Evolutionary conservation across 2,797 vertebrate species (phyloP).

Genomic region (Macrochelys suwanniensis): DNA sequence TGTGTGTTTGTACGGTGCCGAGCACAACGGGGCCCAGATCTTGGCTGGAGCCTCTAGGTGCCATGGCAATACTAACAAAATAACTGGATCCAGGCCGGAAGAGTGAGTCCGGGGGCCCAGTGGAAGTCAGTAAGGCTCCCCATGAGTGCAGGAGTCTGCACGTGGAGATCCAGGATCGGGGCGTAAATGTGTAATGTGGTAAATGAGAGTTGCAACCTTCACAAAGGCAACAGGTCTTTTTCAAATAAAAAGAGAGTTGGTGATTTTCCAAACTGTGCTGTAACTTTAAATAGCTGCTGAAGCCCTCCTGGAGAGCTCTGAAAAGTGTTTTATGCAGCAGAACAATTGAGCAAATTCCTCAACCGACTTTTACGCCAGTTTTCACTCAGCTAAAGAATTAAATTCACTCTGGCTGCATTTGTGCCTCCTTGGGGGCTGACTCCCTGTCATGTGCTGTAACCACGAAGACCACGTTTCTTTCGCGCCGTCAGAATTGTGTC

Average conservation of each 20-base stretch:
- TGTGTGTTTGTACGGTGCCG: too few relatives aligned
- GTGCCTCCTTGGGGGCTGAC: background rate
- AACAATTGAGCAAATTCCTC: background rate
- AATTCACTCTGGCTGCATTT: background rate
- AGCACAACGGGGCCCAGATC: background rate
- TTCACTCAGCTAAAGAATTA: background rate
- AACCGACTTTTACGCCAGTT: background rate
- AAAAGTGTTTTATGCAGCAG: background rate
- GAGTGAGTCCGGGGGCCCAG: background rate
- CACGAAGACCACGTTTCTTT: background rate
- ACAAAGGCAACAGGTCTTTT: background rate
- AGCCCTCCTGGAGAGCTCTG: background rate
- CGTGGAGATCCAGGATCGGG: background rate
- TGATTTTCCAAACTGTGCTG: background rate
- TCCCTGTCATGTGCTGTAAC: background rate
- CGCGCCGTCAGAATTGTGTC: background rate
- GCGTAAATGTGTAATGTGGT: background rate
- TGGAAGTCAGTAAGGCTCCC: background rate
- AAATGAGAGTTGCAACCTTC: background rate
- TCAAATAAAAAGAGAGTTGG: background rate
- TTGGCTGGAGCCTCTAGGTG: background rate
- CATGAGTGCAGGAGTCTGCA: background rate
- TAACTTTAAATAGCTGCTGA: background rate
- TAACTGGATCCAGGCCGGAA: background rate
- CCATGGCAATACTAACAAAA: background rate